Evolutionary conservation across 2,113 vertebrate species (phyloP), one percentile per base, ranked within the genome.

Genomic region (Prunella fulvescens): DNA sequence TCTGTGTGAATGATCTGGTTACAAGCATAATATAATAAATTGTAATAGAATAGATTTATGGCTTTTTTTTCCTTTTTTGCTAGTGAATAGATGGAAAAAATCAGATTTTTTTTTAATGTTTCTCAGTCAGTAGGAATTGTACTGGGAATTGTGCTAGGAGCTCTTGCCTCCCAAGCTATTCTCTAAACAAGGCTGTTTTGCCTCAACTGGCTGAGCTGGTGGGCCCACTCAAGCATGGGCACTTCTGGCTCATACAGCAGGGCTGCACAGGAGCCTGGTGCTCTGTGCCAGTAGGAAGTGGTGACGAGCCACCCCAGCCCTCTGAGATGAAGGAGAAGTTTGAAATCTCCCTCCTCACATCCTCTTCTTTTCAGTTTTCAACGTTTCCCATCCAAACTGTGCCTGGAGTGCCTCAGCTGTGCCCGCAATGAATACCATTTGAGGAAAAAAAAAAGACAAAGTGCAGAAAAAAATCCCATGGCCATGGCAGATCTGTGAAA

Each of bases 11-110:
- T 85, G 65, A 93, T 90, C 81, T 93, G 51, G 73, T 93, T 91
- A 77, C 90, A 92, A 94, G 58, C 76, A 82, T 77, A 95, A 97
- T 88, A 94, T 93, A 93, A 94, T 86, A 92, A 88, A 92, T 81
- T 29, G 58, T 47, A 73, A 61, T 80, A 77, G 78, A 92, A 92
- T 65, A 70, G 76, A 96, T 96, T 94, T 92, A 94, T 11, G 10
- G 12, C 15, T 35, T 69, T 87, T 89, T 50, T 56, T 24, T 9
- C 10, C 18, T 92, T 92, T 91, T 91, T 78, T 91, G 35, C 71
- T 88, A 70, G 45, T 77, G 82, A 96, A 94, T 90, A 88, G 58
- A 93, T 81, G 80, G 76, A 83, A 94, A 91, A 94, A 85, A 54
- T 19, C 5, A 17, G 6, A 19, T 39, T 56, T 39, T 35, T 77